Conservation (phyloP, 1,140 invertebrate genomes). For the Macrocentrus cingulum region DNA sequence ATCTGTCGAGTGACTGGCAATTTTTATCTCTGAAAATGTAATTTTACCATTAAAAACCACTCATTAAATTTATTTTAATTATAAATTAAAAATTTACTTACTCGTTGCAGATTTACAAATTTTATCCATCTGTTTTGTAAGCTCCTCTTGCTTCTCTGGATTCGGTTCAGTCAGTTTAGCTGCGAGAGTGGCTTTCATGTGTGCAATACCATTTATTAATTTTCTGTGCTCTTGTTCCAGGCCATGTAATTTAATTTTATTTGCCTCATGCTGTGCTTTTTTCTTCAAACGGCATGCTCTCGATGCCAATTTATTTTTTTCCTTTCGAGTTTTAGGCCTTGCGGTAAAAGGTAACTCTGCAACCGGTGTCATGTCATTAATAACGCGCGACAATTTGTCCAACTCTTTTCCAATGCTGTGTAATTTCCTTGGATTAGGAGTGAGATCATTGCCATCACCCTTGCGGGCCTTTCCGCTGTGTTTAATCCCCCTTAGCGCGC, state of each 20-base stretch:
- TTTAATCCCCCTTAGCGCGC: slow-evolving; percentile 86
- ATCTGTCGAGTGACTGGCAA: slow-evolving; percentile 81
- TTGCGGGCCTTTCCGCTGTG: slow-evolving; percentile 93
- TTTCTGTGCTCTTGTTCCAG: slow-evolving; percentile 88
- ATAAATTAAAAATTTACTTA: slow-evolving; percentile 52
- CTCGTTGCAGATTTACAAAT: slow-evolving; percentile 66
- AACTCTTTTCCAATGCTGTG: slow-evolving; percentile 89
- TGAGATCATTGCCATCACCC: slow-evolving; percentile 96
- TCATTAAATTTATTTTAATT: not conserved
- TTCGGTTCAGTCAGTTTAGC: slow-evolving; percentile 63
- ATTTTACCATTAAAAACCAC: slow-evolving; percentile 9
- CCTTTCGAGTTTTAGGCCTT: slow-evolving; percentile 89
- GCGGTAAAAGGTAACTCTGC: slow-evolving; percentile 89
- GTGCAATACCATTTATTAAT: slow-evolving; percentile 68
- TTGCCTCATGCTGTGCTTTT: slow-evolving; percentile 93
- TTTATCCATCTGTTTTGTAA: slow-evolving; percentile 69
- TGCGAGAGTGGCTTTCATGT: slow-evolving; percentile 67
- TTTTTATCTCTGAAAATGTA: slow-evolving; percentile 67
- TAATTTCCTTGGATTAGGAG: slow-evolving; percentile 91
- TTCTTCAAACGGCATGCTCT: slow-evolving; percentile 93
- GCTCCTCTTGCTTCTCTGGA: slow-evolving; percentile 63
- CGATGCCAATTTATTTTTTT: slow-evolving; percentile 97
- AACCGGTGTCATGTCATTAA: slow-evolving; percentile 94
- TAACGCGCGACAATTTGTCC: slow-evolving; percentile 85
- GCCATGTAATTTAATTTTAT: slow-evolving; percentile 92